Evolutionary conservation across 2,113 vertebrate genomes (phyloP).

Genomic region (Epinephelus cyanopodus): DNA sequence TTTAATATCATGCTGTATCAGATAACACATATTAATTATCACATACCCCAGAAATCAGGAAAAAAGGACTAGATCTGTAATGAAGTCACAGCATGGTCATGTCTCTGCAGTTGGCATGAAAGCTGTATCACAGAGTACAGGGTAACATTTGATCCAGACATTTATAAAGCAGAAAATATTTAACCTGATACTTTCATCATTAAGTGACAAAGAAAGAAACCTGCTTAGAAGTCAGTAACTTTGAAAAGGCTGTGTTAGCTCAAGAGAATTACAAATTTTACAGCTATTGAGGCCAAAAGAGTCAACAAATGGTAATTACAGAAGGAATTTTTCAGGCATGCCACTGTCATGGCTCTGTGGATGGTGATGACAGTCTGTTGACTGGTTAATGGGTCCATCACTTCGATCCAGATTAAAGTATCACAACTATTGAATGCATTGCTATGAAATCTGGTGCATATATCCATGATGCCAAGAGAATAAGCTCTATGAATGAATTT

Average conservation of each 20-base stretch:
- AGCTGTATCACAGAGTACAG: constrained; percentile 2
- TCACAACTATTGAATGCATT: neutral
- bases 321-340: neutral
- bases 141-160: constrained; percentile 42
- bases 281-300: neutral
- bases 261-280: neutral
- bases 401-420: neutral
- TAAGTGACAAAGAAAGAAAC: constrained; percentile 21
- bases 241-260: neutral
- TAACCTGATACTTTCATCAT: constrained; percentile 17
- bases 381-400: neutral
- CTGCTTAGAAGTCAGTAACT: neutral
- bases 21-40: constrained; percentile 72
- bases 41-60: constrained; percentile 57
- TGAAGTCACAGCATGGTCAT: constrained; percentile 66
- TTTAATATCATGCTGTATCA: constrained; percentile 57
- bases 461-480: neutral
- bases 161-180: constrained; percentile 43
- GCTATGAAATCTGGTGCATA: neutral
- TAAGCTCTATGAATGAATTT: no score
- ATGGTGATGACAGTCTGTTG: no score
- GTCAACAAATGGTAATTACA: constrained; percentile 13
- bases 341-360: neutral
- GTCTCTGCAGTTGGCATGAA: constrained; percentile 42
- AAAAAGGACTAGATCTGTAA: constrained; percentile 49